Evolutionary conservation across 2,797 vertebrate species (phyloP).

Genomic region (Peromyscus eremicus): DNA sequence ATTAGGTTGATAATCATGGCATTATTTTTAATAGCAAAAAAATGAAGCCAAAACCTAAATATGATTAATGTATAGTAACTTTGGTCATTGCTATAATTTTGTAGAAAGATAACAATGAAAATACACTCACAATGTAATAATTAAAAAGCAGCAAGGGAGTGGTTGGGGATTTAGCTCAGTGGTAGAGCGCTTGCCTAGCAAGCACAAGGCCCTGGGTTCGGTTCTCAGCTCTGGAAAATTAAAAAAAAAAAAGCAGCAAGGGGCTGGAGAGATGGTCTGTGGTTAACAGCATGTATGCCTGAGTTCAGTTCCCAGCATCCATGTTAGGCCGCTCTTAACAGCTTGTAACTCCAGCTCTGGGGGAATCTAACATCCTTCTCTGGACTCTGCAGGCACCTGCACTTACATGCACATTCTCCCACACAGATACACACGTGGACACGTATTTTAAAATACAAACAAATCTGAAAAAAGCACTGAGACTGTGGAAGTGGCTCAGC

Average conservation of each 20-base stretch:
- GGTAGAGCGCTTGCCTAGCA: no score
- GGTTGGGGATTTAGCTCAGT: no score
- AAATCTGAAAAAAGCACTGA: background rate
- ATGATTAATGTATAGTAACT: background rate
- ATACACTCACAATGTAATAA: slow-evolving; percentile 31
- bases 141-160: background rate
- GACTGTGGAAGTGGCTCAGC: background rate
- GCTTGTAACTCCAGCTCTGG: background rate
- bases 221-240: no score
- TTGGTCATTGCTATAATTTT: slow-evolving; percentile 56
- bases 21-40: slow-evolving; percentile 37
- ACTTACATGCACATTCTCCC: background rate
- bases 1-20: background rate
- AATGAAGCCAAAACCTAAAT: background rate
- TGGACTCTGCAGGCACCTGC: background rate
- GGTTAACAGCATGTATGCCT: background rate
- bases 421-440: background rate
- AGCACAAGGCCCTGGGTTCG: no score
- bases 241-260: background rate
- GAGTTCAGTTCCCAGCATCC: background rate
- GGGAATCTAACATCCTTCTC: background rate
- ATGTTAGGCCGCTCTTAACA: background rate
- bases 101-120: background rate
- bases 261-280: background rate
- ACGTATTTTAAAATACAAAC: background rate